These are phyloP conservation scores for Trichomycterus rosablanca DNA, from an alignment of 2,113 vertebrate species.

Conservation along the genomic window DNA sequence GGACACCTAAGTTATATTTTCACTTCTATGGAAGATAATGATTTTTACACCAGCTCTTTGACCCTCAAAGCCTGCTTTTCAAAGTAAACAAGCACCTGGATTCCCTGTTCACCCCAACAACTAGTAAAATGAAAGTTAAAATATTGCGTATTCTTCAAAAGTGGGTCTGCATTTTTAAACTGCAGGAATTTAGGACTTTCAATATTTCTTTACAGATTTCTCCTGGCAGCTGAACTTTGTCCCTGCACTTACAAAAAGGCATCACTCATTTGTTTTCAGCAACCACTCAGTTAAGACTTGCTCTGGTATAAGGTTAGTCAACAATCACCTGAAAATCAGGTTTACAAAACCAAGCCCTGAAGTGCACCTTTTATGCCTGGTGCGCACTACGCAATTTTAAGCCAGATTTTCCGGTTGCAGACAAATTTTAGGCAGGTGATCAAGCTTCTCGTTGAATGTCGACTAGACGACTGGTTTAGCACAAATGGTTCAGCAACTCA, in stretches of 20 bases:
- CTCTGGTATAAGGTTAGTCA: background rate
- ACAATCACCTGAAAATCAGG: background rate
- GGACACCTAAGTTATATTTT: background rate
- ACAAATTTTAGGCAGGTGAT: no score
- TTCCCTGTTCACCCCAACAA: no score
- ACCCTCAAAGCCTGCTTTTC: no score
- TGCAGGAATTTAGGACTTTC: constrained; percentile 16
- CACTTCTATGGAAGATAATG: background rate
- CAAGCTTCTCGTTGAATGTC: no score
- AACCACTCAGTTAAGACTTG: background rate
- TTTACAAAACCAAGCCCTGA: background rate
- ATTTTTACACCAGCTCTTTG: no score
- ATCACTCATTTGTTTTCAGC: background rate
- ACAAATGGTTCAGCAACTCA: no score
- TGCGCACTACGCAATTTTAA: no score
- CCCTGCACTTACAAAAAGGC: background rate
- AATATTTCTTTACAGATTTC: constrained; percentile 6
- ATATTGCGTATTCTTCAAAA: background rate
- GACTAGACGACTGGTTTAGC: no score
- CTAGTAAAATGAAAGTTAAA: constrained; percentile 9
- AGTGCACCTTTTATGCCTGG: background rate
- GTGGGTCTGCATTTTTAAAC: background rate
- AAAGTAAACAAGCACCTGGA: no score
- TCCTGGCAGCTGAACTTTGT: constrained; percentile 4
- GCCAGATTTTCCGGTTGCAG: no score